Evolutionary conservation across 2,113 vertebrate genomes (phyloP).

Genomic region (Thymallus thymallus): DNA sequence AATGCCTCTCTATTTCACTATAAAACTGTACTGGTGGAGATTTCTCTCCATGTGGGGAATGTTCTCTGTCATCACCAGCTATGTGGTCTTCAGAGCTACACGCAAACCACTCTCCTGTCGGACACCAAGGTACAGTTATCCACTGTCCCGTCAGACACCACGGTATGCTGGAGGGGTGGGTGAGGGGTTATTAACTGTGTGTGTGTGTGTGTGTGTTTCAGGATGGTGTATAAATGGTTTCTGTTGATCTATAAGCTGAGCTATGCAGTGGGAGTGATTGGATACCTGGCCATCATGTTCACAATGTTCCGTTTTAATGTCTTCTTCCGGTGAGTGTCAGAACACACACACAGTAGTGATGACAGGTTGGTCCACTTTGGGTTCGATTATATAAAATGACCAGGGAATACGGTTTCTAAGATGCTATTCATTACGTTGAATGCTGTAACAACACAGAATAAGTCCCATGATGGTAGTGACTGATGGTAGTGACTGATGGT

Average conservation of each 20-base stretch:
- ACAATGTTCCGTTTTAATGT: conserved; percentile 78
- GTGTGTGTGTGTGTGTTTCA: conserved; percentile 27
- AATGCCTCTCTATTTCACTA: conserved; percentile 74
- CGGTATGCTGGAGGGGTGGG: conserved; percentile 35
- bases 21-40: conserved; percentile 75
- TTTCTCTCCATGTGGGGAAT: conserved; percentile 73
- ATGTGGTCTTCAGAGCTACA: conserved; percentile 75
- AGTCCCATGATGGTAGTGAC: too few relatives aligned
- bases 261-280: conserved; percentile 66
- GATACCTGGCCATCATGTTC: conserved; percentile 76
- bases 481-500: too few relatives aligned
- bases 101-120: conserved; percentile 66
- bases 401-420: too few relatives aligned
- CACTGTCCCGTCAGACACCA: conserved; percentile 67
- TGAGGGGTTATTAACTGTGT: conserved; percentile 11
- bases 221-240: conserved; percentile 80
- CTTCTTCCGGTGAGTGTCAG: conserved; percentile 66
- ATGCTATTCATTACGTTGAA: too few relatives aligned
- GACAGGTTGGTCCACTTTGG: too few relatives aligned
- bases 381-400: too few relatives aligned
- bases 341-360: too few relatives aligned
- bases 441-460: too few relatives aligned
- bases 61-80: conserved; percentile 72
- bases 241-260: conserved; percentile 78
- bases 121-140: conserved; percentile 59